Conservation (phyloP, 2,888 invertebrate species). For the Aporophyla nigra region DNA sequence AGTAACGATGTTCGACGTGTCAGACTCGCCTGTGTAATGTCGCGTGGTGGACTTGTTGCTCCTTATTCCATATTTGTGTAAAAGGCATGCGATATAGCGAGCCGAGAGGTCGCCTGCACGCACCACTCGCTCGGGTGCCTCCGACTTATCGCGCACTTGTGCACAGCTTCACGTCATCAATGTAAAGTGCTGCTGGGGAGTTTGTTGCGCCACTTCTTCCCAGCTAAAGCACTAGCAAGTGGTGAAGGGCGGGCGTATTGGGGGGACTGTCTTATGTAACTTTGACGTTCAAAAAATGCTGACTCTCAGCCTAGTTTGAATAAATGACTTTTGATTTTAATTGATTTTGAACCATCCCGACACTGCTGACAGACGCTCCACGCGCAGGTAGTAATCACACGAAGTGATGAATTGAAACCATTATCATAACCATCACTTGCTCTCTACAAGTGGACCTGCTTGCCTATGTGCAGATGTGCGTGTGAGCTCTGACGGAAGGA, state of each 20-base stretch:
- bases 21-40: background rate
- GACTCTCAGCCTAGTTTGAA: too few relatives aligned
- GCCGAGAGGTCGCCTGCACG: background rate
- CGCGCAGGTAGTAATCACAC: background rate
- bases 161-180: background rate
- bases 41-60: background rate
- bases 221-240: too few relatives aligned
- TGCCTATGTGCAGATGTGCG: slow-evolving; percentile 3
- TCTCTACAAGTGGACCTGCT: background rate
- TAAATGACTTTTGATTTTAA: too few relatives aligned
- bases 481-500: slow-evolving; percentile 2
- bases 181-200: too few relatives aligned
- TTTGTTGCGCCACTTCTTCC: too few relatives aligned
- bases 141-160: background rate
- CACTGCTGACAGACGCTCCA: background rate
- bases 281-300: too few relatives aligned
- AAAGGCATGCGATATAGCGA: background rate
- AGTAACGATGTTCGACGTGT: background rate
- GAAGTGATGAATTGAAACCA: background rate
- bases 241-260: too few relatives aligned
- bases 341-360: too few relatives aligned
- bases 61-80: background rate
- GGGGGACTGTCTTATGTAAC: too few relatives aligned
- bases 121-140: background rate
- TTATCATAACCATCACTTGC: background rate